Conservation (phyloP, 2,113 vertebrate genomes). For the Leptocoma aspasia region DNA sequence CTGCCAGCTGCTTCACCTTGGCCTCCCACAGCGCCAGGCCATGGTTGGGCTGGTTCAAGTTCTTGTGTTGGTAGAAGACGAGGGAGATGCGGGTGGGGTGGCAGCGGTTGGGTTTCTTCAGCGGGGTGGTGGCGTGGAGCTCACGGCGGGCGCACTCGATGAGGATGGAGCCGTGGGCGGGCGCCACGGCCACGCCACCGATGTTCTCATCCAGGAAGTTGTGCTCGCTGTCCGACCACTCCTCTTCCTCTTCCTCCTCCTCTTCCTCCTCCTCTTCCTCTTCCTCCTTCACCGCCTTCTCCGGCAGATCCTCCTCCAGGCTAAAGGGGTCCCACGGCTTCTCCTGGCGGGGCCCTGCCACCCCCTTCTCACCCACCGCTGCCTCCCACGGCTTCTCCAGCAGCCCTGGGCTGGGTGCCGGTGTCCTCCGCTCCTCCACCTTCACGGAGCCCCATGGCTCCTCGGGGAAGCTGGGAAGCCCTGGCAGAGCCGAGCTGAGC, state of each 20-base stretch:
- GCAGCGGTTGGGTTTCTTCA: constrained; percentile 93
- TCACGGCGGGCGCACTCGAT: constrained; percentile 94
- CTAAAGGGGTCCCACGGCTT: constrained; percentile 80
- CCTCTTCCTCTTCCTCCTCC: constrained; percentile 77
- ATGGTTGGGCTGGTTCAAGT: constrained; percentile 95
- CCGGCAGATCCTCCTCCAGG: constrained; percentile 75
- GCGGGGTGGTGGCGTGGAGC: constrained; percentile 94
- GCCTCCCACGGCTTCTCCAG: constrained; percentile 88
- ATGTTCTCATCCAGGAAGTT: constrained; percentile 98
- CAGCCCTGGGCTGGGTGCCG: constrained; percentile 72
- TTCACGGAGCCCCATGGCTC: constrained; percentile 75
- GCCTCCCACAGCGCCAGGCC: constrained; percentile 96
- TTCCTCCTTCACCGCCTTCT: constrained; percentile 50
- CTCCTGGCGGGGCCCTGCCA: constrained; percentile 3
- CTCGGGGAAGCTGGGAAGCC: constrained; percentile 58
- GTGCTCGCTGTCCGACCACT: constrained; percentile 97
- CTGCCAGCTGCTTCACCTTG: constrained; percentile 95
- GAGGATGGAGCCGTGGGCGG: constrained; percentile 91
- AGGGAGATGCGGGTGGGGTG: constrained; percentile 97
- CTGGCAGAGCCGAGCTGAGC: constrained; percentile 73
- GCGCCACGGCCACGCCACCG: constrained; percentile 92
- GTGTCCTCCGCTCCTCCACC: constrained; percentile 78
- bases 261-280: constrained; percentile 58
- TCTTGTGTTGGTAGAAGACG: constrained; percentile 99
- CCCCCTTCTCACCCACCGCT: constrained; percentile 53